Percentiles rank a stretch among this genome's conserved stretches.
Conservation (phyloP, 2,113 vertebrate species). For the Takifugu flavidus region DNA sequence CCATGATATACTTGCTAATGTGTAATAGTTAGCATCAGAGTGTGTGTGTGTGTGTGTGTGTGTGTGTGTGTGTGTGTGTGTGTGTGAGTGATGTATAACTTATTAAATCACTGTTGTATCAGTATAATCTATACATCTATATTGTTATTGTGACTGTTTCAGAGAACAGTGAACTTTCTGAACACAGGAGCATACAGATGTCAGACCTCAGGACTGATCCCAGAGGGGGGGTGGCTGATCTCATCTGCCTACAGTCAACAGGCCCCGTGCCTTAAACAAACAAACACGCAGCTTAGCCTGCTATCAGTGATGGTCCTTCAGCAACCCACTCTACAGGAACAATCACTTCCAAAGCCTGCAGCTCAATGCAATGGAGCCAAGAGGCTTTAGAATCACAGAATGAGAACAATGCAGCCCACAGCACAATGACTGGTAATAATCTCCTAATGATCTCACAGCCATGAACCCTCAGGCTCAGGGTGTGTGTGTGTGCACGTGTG, state of each 20-base stretch:
- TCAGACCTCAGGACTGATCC: slow-evolving; percentile 46
- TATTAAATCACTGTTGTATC: too few relatives aligned
- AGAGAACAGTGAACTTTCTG: slow-evolving; percentile 29
- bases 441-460: slow-evolving; percentile 65
- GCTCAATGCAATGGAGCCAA: slow-evolving; percentile 70
- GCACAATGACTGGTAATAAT: slow-evolving; percentile 65
- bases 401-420: slow-evolving; percentile 58
- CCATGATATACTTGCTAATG: too few relatives aligned
- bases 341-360: slow-evolving; percentile 66
- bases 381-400: slow-evolving; percentile 66
- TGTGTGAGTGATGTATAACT: too few relatives aligned
- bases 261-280: slow-evolving; percentile 72
- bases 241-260: slow-evolving; percentile 69
- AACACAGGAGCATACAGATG: slow-evolving; percentile 47
- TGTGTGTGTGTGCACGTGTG: slow-evolving; percentile 20
- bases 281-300: slow-evolving; percentile 64
- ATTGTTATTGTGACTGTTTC: slow-evolving; percentile 1
- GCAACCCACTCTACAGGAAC: slow-evolving; percentile 59
- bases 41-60: too few relatives aligned
- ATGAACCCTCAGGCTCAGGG: slow-evolving; percentile 40
- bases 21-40: too few relatives aligned
- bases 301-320: slow-evolving; percentile 65
- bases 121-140: neutral
- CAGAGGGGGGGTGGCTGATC: slow-evolving; percentile 44
- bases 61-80: too few relatives aligned